Conservation (phyloP, 2,797 vertebrate species). For the Odontamblyopus rebecca region DNA sequence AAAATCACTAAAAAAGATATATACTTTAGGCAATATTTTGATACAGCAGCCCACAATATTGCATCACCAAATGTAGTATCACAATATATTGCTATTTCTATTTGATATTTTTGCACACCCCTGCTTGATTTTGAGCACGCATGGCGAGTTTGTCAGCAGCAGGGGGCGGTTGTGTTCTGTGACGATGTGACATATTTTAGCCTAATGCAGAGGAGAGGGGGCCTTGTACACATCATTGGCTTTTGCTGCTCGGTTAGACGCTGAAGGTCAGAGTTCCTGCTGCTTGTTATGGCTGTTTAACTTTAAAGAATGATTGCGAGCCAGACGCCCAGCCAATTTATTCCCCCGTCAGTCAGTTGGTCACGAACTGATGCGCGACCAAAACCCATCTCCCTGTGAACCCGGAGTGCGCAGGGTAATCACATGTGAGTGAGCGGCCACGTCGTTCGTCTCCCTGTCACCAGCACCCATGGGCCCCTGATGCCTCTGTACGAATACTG, state of each 20-base stretch:
- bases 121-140: slow-evolving; percentile 74
- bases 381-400: slow-evolving; percentile 14
- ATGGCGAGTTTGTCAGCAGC: slow-evolving; percentile 84
- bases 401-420: not conserved
- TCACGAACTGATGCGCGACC: slow-evolving; percentile 1
- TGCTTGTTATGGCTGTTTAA: slow-evolving; percentile 90
- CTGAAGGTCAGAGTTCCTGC: slow-evolving; percentile 96
- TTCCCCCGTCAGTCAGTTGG: slow-evolving; percentile 40
- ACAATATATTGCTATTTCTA: no score
- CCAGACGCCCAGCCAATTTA: slow-evolving; percentile 51
- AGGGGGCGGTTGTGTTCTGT: slow-evolving; percentile 86
- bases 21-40: no score
- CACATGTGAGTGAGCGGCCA: not conserved
- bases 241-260: slow-evolving; percentile 94
- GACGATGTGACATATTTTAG: slow-evolving; percentile 88
- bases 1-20: no score
- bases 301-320: slow-evolving; percentile 83
- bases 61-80: no score
- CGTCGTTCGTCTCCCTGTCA: slow-evolving; percentile 6
- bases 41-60: no score
- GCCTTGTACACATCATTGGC: slow-evolving; percentile 95
- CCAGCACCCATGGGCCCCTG: not conserved
- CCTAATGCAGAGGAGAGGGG: slow-evolving; percentile 87
- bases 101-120: no score
- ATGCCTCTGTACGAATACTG: not conserved